Evolutionary conservation across 2,797 vertebrate genomes (phyloP), one percentile per base, ranked within the genome.

Genomic region (Tenualosa thibaudeaui): DNA sequence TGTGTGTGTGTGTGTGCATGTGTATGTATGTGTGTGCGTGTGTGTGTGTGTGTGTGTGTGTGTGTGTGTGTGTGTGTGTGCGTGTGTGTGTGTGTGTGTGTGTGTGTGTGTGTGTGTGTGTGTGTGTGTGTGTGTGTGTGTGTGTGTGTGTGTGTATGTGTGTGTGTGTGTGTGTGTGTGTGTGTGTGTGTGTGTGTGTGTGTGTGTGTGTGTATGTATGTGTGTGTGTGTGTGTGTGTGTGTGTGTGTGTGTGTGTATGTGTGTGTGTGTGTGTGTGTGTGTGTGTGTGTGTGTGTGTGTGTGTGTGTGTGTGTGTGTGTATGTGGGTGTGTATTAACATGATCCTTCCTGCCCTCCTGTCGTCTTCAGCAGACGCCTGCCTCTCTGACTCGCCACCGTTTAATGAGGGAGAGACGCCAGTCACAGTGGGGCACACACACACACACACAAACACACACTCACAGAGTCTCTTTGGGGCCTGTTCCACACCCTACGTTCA

Each of bases 331-430:
- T 13, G n/a, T 68, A 90, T 91, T 91, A 91, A 91, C 89, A 86
- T 71, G 84, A 90, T 89, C 89, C 90, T 91, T 90, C 84, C 89
- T 89, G 88, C 89, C 87, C 84, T 83, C 51, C 71, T 82, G 82
- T 81, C 85, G 86, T 81, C 82, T 17, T 86, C 10, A 5, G 87
- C 86, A 89, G 89, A 91, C 87, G 84, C 84, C 37, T 86, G 89
- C 85, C 88, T 89, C 62, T 84, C 85, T 75, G 91, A 91, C 91
- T 91, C 81, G 88, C 91, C 46, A 87, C 91, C 89, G 92, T 95
- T 95, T 95, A 94, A 95, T 89, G 92, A 93, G 91, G 46, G 6
- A 83, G 89, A 90, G 94, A 94, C 91, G 92, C 93, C 92, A 92
- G 90, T 85, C 90, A 84, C 90, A 91, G 86, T 89, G 62, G 89